Evolutionary conservation across 2,113 vertebrate species (phyloP).

Genomic region (Tinamus guttatus): DNA sequence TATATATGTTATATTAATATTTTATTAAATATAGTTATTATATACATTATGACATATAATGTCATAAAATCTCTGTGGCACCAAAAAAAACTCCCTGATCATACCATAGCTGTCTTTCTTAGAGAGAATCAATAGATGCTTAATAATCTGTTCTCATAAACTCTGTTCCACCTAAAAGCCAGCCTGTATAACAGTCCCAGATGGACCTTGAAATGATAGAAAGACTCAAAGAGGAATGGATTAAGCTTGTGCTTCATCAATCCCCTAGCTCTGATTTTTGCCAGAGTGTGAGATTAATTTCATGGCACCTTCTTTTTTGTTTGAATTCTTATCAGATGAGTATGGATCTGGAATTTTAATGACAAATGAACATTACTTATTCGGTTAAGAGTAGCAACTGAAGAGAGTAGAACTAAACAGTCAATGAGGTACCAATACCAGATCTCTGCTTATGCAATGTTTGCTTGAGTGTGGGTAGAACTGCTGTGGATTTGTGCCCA

Average conservation of each 20-base stretch:
- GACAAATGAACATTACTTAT: neutral
- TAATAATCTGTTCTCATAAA: constrained; percentile 33
- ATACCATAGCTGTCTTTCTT: neutral
- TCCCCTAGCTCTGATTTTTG: constrained; percentile 20
- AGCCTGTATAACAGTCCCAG: neutral
- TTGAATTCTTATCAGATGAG: constrained; percentile 11
- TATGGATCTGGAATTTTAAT: neutral
- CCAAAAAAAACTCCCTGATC: neutral
- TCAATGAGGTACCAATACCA: neutral
- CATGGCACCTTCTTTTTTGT: neutral
- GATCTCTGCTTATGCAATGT: neutral
- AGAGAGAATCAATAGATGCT: neutral
- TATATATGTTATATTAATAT: too few relatives aligned
- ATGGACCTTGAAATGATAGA: constrained; percentile 38
- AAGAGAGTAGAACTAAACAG: neutral
- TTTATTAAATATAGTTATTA: too few relatives aligned
- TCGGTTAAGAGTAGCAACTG: neutral
- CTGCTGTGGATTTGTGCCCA: neutral
- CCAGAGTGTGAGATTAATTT: constrained; percentile 25
- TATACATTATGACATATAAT: neutral
- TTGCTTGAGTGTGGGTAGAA: neutral
- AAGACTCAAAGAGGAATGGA: constrained; percentile 8
- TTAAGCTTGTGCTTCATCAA: constrained; percentile 15
- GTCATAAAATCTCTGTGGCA: neutral
- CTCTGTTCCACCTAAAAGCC: constrained; percentile 7